phyloP scores from a whole-genome alignment of 2,888 invertebrate species.

The Eilema depressum region DNA sequence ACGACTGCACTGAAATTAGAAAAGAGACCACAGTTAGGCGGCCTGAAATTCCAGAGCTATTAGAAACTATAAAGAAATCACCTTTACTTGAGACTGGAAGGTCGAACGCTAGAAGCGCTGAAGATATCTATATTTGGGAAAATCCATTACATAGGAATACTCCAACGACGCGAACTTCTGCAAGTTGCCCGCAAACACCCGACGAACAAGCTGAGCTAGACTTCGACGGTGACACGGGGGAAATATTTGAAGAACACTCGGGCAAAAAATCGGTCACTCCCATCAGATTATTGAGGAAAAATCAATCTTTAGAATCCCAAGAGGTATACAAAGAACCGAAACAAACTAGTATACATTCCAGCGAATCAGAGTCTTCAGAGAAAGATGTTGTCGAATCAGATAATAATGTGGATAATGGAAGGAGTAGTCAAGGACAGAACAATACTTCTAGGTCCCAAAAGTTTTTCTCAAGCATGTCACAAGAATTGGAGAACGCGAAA shows the following conservation, averaged over 20 bases:
- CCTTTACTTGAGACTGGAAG: slow-evolving; percentile 74
- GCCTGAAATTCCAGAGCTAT: slow-evolving; percentile 58
- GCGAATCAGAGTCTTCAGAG: slow-evolving; percentile 81
- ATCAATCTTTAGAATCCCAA: slow-evolving; percentile 73
- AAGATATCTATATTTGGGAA: slow-evolving; percentile 93
- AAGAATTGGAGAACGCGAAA: slow-evolving; percentile 82
- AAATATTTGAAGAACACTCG: slow-evolving; percentile 89
- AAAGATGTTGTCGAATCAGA: slow-evolving; percentile 60
- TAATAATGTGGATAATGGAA: slow-evolving; percentile 46
- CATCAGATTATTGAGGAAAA: slow-evolving; percentile 87
- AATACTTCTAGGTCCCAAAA: slow-evolving; percentile 79
- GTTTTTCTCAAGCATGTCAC: slow-evolving; percentile 84
- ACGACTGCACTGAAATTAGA: slow-evolving; percentile 62
- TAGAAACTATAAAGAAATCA: slow-evolving; percentile 70
- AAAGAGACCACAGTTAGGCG: slow-evolving; percentile 61
- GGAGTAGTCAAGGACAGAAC: slow-evolving; percentile 57
- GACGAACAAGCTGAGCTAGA: slow-evolving; percentile 91
- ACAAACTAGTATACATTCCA: slow-evolving; percentile 70
- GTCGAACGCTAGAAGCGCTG: slow-evolving; percentile 84
- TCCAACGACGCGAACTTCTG: slow-evolving; percentile 75
- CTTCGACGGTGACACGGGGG: slow-evolving; percentile 88
- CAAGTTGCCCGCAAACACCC: slow-evolving; percentile 88
- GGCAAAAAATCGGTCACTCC: slow-evolving; percentile 91
- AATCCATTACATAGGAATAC: slow-evolving; percentile 90
- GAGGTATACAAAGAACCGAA: slow-evolving; percentile 60